phyloP scores from a whole-genome alignment of 2,113 vertebrate species.

The Panthera uncia region DNA sequence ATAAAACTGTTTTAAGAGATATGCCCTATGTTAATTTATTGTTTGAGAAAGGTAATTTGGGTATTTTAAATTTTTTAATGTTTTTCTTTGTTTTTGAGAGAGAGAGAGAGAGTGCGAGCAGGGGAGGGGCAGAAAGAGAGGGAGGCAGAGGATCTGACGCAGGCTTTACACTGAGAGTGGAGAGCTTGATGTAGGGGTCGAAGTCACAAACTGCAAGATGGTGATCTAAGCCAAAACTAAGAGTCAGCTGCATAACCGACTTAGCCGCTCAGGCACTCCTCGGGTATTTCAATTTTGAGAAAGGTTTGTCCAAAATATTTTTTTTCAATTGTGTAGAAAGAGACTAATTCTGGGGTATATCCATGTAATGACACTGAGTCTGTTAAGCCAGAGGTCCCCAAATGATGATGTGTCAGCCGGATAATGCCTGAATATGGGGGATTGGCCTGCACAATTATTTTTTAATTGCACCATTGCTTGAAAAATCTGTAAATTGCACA shows the following conservation, averaged over 20 bases:
- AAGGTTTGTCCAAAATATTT: background rate
- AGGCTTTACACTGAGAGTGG: too few relatives aligned
- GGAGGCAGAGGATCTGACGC: too few relatives aligned
- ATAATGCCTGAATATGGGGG: accelerated
- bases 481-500: background rate
- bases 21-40: background rate
- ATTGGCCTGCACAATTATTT: background rate
- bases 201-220: too few relatives aligned
- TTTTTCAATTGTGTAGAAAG: background rate
- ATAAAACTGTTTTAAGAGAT: background rate
- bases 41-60: background rate
- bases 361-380: background rate
- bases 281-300: background rate
- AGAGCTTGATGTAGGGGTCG: too few relatives aligned
- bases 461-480: background rate
- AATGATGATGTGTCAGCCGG: background rate
- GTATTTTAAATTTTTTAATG: too few relatives aligned
- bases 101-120: too few relatives aligned
- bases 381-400: background rate
- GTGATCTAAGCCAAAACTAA: too few relatives aligned
- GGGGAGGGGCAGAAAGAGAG: too few relatives aligned
- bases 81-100: too few relatives aligned
- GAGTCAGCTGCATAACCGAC: too few relatives aligned
- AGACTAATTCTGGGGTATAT: background rate
- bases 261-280: too few relatives aligned